These are phyloP conservation scores for Lobophora halterata DNA, from an alignment of 2,888 invertebrate species.

Conservation along the genomic window DNA sequence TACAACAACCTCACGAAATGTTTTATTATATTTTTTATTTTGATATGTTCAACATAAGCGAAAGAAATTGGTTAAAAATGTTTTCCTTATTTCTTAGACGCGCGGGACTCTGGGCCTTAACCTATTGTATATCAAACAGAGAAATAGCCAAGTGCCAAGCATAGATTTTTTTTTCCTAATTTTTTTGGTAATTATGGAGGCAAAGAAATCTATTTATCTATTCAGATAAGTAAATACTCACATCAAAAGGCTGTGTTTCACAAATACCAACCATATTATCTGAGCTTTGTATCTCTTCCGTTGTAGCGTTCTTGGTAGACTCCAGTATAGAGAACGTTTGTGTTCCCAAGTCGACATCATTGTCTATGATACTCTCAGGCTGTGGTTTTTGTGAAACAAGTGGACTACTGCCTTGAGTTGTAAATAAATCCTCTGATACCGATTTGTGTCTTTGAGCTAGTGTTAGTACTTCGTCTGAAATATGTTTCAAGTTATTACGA, in stretches of 20 bases:
- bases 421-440: conserved; percentile 57
- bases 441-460: conserved; percentile 57
- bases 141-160: too few relatives aligned
- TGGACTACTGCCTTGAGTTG: conserved; percentile 49
- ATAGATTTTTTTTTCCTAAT: neutral
- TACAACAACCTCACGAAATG: too few relatives aligned
- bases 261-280: conserved; percentile 40
- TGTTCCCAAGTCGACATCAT: conserved; percentile 46
- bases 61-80: too few relatives aligned
- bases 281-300: conserved; percentile 25
- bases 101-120: too few relatives aligned
- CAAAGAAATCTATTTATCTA: too few relatives aligned
- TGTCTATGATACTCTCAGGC: conserved; percentile 17
- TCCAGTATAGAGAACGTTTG: conserved; percentile 61
- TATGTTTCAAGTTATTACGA: conserved; percentile 4
- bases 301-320: conserved; percentile 26
- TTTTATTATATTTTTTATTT: too few relatives aligned
- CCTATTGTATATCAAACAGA: too few relatives aligned
- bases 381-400: conserved; percentile 22
- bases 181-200: too few relatives aligned
- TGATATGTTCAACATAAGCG: too few relatives aligned
- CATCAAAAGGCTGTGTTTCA: conserved; percentile 49
- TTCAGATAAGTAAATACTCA: too few relatives aligned
- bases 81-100: too few relatives aligned
- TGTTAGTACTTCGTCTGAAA: conserved; percentile 63